Percentiles rank a stretch among this genome's conserved stretches.
phyloP scores from a whole-genome alignment of 2,888 invertebrate genomes.

The Amorpha juglandis region DNA sequence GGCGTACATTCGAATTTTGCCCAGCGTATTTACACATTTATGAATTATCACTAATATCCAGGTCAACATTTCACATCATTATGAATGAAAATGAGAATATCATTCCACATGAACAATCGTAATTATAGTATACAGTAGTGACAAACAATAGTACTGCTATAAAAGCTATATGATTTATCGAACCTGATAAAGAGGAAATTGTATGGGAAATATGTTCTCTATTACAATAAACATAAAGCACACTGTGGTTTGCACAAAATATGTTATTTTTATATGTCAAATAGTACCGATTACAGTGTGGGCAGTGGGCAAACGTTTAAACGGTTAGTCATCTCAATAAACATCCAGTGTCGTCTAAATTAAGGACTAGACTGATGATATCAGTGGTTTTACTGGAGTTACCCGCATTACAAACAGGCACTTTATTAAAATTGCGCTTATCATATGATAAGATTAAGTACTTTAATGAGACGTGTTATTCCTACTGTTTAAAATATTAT shows the following conservation, averaged over 20 bases:
- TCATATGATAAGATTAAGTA: neutral
- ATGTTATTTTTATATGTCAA: slow-evolving; percentile 58
- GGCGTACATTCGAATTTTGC: neutral
- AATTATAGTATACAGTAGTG: slow-evolving; percentile 8
- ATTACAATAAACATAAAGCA: slow-evolving; percentile 32
- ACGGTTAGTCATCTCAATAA: slow-evolving; percentile 74
- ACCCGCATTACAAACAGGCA: slow-evolving; percentile 13
- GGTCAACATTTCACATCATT: slow-evolving; percentile 17
- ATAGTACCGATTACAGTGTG: slow-evolving; percentile 68
- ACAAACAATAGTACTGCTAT: slow-evolving; percentile 5
- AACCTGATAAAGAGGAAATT: slow-evolving; percentile 9
- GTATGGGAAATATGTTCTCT: slow-evolving; percentile 32
- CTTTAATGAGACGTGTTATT: neutral
- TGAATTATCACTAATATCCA: slow-evolving; percentile 1
- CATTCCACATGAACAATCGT: neutral
- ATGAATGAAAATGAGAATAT: slow-evolving; percentile 21
- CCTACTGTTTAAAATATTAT: neutral
- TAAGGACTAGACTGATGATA: slow-evolving; percentile 61
- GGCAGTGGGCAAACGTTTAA: slow-evolving; percentile 66
- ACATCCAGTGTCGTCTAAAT: slow-evolving; percentile 70
- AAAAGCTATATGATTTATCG: slow-evolving; percentile 17
- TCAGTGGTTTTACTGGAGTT: slow-evolving; percentile 34
- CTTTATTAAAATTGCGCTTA: slow-evolving; percentile 11
- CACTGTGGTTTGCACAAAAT: slow-evolving; percentile 33
- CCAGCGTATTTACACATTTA: neutral